Evolutionary conservation across 2,113 vertebrate species (phyloP), one percentile per base, ranked within the genome.

Genomic region (Procavia capensis): DNA sequence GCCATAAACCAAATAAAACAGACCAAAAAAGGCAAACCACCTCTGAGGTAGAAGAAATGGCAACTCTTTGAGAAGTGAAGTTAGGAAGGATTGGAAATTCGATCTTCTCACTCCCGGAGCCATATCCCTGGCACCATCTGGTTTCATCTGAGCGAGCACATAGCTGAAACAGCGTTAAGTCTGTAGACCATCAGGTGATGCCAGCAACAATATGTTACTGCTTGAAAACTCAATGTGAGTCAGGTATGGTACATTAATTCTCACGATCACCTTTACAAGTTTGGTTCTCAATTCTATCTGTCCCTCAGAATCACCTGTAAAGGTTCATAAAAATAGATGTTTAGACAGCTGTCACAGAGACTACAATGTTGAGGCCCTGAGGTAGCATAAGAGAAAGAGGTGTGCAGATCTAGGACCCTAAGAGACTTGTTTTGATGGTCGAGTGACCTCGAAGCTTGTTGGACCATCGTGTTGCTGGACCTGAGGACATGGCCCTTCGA

Each of bases 21-120:
- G 50, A 17, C 14, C 64, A 63, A n/a, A 45, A 29, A 47, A 68
- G 75, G 31, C 36, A 36, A 80, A 47, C 36, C 74, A n/a, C 47
- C 82, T 84, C 72, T 66, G 19, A 64, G 74, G 39, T 43, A 93
- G 24, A 57, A 80, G 39, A 85, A 91, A 66, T 25, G 31, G 80
- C 25, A 87, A n/a, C 9, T 39, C 41, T 45, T n/a, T 14, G 41
- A 83, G 31, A 85, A 68, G 39, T 3, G 8, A 86, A 54, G 8
- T 36, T n/a, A 50, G 31, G 36, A 50, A 78, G 39, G 91, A n/a
- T 41, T 7, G 20, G 2, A 79, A 41, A 41, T 36, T 64, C 61
- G 6, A 9, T 5, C 14, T 39, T 39, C 61, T 66, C 74, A 22
- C 2, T 39, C 80, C 75, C 63, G 19, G n/a, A 36, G 47, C 57